These are phyloP conservation scores for Blastobasis adustella DNA, from an alignment of 2,888 invertebrate species.

Conservation along the genomic window DNA sequence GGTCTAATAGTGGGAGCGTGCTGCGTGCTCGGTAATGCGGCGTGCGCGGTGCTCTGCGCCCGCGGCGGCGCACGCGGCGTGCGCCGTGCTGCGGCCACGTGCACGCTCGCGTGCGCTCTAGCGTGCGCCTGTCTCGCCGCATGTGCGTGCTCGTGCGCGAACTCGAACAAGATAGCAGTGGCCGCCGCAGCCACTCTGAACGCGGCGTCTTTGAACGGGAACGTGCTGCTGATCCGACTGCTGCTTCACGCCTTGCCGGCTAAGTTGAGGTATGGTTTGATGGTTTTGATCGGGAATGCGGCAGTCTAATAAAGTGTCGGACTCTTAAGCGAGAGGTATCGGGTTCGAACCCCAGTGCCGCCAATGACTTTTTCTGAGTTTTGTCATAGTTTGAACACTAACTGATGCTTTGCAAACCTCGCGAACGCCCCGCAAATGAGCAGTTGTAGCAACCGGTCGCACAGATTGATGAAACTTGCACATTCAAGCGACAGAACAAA, in stretches of 20 bases:
- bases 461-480: no score
- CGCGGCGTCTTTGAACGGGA: conserved; percentile 61
- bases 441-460: no score
- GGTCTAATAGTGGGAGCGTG: conserved; percentile 60
- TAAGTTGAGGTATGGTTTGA: conserved; percentile 45
- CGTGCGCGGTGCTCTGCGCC: conserved; percentile 47
- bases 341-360: no score
- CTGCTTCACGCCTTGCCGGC: conserved; percentile 55
- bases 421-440: no score
- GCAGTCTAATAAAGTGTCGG: no score
- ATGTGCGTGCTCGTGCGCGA: conserved; percentile 49
- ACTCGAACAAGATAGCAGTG: conserved; percentile 43
- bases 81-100: conserved; percentile 48
- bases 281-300: no score
- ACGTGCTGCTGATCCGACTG: conserved; percentile 54
- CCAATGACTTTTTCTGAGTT: no score
- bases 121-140: conserved; percentile 53
- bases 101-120: conserved; percentile 49
- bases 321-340: no score
- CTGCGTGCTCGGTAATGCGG: conserved; percentile 57
- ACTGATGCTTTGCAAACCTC: no score
- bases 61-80: conserved; percentile 54
- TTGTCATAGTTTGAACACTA: no score
- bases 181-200: conserved; percentile 58
- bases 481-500: no score